A percentile compares a stretch with the other conserved stretches of the same genome.
Evolutionary conservation across 2,113 vertebrate species (phyloP).

Genomic region (Sapayoa aenigma): DNA sequence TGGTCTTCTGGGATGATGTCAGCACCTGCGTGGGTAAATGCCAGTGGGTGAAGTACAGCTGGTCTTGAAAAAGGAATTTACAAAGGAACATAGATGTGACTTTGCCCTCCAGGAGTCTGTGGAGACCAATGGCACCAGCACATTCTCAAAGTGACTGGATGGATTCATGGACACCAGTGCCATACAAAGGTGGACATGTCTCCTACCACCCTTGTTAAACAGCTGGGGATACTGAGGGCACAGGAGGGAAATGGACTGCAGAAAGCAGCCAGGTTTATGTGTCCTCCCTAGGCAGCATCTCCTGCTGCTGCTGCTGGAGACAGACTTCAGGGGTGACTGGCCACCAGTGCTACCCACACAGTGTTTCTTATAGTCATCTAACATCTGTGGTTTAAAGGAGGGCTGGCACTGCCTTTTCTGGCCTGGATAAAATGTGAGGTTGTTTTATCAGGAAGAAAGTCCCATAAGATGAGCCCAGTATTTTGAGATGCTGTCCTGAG

Average conservation of each 20-base stretch:
- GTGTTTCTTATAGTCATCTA: neutral
- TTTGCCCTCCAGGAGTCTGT: neutral
- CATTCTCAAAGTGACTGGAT: neutral
- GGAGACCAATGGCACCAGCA: neutral
- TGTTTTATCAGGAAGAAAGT: neutral
- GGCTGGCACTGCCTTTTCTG: neutral
- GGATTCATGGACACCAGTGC: neutral
- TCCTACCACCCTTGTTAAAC: neutral
- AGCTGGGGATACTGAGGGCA: neutral
- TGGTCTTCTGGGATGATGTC: neutral
- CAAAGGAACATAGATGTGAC: neutral
- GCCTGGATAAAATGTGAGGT: neutral
- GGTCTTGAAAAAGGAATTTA: neutral
- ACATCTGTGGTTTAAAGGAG: neutral
- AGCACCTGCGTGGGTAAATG: neutral
- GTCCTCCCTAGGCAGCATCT: neutral
- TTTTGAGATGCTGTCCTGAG: neutral
- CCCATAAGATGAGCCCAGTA: neutral
- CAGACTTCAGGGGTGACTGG: neutral
- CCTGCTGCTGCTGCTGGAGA: neutral
- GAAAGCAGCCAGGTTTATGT: neutral
- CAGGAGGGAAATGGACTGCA: neutral
- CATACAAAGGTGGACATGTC: neutral
- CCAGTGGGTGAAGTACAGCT: neutral
- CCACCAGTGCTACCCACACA: accelerated